These are phyloP conservation scores for Ridgeia piscesae DNA, from an alignment of 1,140 invertebrate species.

Conservation along the genomic window DNA sequence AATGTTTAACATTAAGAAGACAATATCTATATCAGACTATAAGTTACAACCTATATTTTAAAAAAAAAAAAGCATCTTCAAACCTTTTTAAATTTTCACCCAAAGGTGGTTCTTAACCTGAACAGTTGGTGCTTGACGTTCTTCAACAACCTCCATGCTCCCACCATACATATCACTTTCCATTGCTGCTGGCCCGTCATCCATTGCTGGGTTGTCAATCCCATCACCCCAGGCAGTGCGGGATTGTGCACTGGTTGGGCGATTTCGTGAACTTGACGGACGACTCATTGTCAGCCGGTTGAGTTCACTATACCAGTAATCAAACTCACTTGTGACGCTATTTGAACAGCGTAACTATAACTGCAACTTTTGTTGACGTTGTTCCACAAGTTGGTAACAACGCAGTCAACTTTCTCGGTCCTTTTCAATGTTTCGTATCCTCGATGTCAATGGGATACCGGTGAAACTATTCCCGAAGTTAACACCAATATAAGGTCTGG, in stretches of 20 bases:
- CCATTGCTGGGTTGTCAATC: slow-evolving; percentile 34
- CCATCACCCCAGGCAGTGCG: slow-evolving; percentile 45
- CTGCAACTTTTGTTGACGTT: slow-evolving; percentile 10
- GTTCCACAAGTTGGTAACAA: neutral
- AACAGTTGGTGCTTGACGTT: slow-evolving; percentile 20
- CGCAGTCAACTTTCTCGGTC: neutral
- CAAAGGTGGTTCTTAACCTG: slow-evolving; percentile 24
- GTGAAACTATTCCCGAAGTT: neutral
- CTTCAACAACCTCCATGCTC: slow-evolving; percentile 18
- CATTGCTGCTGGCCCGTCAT: slow-evolving; percentile 37
- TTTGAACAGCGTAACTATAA: slow-evolving; percentile 16
- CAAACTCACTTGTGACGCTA: slow-evolving; percentile 14
- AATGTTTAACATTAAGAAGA: no score
- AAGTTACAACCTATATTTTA: neutral
- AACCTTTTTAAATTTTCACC: no score
- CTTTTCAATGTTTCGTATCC: slow-evolving; percentile 3
- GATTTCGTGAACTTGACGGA: slow-evolving; percentile 17
- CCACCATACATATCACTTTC: slow-evolving; percentile 39
- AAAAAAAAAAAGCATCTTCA: neutral
- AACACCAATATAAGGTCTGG: neutral
- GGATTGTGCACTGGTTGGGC: slow-evolving; percentile 46
- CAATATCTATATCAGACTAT: no score
- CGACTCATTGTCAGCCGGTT: slow-evolving; percentile 5
- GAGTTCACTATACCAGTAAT: neutral
- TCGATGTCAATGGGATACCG: slow-evolving; percentile 10